Conservation (phyloP, 2,888 invertebrate genomes). For the Athalia rosae region DNA sequence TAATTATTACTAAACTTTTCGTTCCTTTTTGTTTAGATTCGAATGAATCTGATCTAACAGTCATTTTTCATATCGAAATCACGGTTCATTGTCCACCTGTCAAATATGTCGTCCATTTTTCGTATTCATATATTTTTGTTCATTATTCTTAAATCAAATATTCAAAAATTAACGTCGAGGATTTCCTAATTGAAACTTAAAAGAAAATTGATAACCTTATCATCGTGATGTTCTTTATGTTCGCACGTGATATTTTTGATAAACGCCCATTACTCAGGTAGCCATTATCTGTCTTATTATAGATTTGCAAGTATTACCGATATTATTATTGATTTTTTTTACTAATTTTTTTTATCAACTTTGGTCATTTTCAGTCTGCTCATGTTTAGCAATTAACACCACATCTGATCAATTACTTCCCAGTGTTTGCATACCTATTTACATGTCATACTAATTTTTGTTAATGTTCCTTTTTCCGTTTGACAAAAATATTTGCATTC, state of each 20-base stretch:
- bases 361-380: too few species aligned
- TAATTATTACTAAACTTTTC: too few species aligned
- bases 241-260: neutral
- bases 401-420: conserved; percentile 7
- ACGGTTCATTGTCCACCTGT: too few species aligned
- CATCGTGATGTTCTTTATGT: neutral
- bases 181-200: neutral
- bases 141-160: neutral
- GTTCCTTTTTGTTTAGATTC: too few species aligned
- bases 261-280: too few species aligned
- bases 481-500: conserved; percentile 24
- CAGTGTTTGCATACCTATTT: conserved; percentile 7
- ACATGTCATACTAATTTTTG: neutral
- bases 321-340: too few species aligned
- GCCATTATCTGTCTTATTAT: too few species aligned
- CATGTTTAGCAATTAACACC: neutral
- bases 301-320: too few species aligned
- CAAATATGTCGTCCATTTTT: neutral
- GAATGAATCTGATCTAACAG: too few species aligned
- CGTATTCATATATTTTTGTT: neutral
- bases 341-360: too few species aligned
- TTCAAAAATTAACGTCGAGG: neutral
- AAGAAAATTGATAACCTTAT: neutral
- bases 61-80: too few species aligned
- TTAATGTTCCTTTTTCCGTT: neutral